Evolutionary conservation across 2,113 vertebrate genomes (phyloP), one percentile per base, ranked within the genome.

Genomic region (Mesembrinibis cayennensis): DNA sequence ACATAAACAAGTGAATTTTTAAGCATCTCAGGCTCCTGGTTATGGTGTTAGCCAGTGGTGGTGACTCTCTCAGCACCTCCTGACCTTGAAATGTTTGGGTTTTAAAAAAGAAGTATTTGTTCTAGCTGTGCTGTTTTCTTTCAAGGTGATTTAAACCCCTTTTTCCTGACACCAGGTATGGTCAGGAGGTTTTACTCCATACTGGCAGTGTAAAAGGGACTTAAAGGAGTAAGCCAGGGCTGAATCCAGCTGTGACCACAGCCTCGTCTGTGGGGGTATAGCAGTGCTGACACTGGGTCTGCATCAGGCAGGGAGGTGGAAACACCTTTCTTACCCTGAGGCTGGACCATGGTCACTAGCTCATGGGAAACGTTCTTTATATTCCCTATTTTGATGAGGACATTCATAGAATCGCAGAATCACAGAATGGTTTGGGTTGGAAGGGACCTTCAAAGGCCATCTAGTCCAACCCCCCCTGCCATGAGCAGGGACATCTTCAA

Each of bases 401-500:
- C 13, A 11, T 55, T 40, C 13, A 29, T 8, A 45, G 38, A 53
- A 50, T 16, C 2, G 0, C 9, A n/a, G 52, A 66, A 29, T 38
- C 11, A 13, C 1, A 45, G 25, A 42, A 26, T 6, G 1, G 11
- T 30, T 87, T 77, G 52, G 32, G 38, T 27, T 0, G 58, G 50
- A 81, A 50, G 30, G 30, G 23, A 29, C 7, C 2, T 17, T 10
- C 2, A 16, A 20, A 72, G 66, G 0, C 0, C 58, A 42, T 3
- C 58, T 1, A 14, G 67, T 17, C 17, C 44, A 32, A 13, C 5
- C 10, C 20, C 20, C 40, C 10, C 40, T 30, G 27, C 47, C 1
- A 0, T 5, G 23, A 1, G 49, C 66, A 70, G 55, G 55, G 53
- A 19, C 53, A 45, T 11, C 61, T 82, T 2, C 34, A 18, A 2